phyloP scores from a whole-genome alignment of 1,140 invertebrate genomes.

The Drosophila carrolli region DNA sequence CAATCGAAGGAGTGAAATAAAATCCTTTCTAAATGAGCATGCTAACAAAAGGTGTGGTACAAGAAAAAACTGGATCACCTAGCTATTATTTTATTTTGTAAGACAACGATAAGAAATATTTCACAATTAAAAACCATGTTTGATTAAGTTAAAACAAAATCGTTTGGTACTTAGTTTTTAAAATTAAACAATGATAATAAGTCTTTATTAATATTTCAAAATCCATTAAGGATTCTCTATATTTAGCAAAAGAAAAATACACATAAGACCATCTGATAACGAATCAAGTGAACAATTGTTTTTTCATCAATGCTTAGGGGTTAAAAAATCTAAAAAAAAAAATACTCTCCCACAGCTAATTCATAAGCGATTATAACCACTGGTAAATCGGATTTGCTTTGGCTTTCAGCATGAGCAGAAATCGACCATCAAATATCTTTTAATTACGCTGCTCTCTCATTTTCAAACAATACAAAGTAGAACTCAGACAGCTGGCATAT shows the following conservation, averaged over 20 bases:
- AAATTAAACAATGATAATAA: neutral
- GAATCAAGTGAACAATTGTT: constrained; percentile 19
- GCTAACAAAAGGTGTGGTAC: neutral
- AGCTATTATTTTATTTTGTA: too few relatives aligned
- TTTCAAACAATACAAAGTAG: constrained; percentile 37
- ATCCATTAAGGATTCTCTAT: neutral
- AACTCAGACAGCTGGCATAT: constrained; percentile 52
- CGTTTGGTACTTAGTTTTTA: too few relatives aligned
- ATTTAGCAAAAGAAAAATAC: neutral
- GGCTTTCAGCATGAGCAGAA: constrained; percentile 58
- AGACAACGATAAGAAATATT: too few relatives aligned
- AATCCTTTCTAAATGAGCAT: constrained; percentile 1
- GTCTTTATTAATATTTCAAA: neutral
- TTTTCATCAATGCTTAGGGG: neutral
- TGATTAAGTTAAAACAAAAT: too few relatives aligned
- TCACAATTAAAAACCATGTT: too few relatives aligned
- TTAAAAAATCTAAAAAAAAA: constrained; percentile 2
- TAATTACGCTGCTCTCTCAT: constrained; percentile 47
- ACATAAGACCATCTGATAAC: constrained; percentile 2
- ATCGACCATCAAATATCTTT: constrained; percentile 62
- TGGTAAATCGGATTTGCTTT: constrained; percentile 48
- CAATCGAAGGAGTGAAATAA: constrained; percentile 18
- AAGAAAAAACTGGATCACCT: neutral
- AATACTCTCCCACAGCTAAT: constrained; percentile 21
- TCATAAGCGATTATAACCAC: constrained; percentile 27